Conservation (phyloP, 92 coral and sea anemone species). For the Muricea muricata region DNA sequence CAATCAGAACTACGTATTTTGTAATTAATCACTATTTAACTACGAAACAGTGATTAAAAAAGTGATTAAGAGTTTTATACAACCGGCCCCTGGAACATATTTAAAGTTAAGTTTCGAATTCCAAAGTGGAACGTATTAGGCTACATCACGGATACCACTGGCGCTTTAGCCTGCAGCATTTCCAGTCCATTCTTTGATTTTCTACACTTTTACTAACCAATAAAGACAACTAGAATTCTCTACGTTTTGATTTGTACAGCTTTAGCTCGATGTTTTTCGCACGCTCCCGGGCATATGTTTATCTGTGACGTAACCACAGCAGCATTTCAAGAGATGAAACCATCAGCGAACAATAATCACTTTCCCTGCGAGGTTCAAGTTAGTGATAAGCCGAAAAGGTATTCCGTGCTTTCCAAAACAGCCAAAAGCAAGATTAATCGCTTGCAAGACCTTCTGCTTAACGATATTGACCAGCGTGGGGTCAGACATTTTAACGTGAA, state of each 20-base stretch:
- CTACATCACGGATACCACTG: too few relatives aligned
- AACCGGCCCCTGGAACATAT: too few relatives aligned
- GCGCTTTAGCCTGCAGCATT: too few relatives aligned
- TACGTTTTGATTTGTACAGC: not conserved
- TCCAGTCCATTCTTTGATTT: too few relatives aligned
- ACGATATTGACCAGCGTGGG: constrained; percentile 80
- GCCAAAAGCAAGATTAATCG: constrained; percentile 49
- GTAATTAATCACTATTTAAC: too few relatives aligned
- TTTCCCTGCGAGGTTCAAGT: constrained; percentile 66
- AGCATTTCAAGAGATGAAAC: constrained; percentile 54
- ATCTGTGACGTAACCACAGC: constrained; percentile 61
- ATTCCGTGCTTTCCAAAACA: constrained; percentile 75
- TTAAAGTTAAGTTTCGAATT: too few relatives aligned
- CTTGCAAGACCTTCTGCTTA: constrained; percentile 71
- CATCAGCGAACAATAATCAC: constrained; percentile 55
- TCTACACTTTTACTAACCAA: too few relatives aligned
- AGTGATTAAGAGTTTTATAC: too few relatives aligned
- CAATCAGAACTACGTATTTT: too few relatives aligned
- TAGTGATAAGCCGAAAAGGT: constrained; percentile 65
- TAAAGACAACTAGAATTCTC: too few relatives aligned
- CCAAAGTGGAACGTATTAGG: too few relatives aligned
- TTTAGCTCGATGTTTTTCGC: constrained; percentile 38
- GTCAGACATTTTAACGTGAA: constrained; percentile 64
- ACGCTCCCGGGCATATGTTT: constrained; percentile 74
- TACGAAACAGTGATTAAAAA: too few relatives aligned